These are phyloP conservation scores for Pagrus major DNA, from an alignment of 2,113 vertebrate genomes.

Conservation along the genomic window DNA sequence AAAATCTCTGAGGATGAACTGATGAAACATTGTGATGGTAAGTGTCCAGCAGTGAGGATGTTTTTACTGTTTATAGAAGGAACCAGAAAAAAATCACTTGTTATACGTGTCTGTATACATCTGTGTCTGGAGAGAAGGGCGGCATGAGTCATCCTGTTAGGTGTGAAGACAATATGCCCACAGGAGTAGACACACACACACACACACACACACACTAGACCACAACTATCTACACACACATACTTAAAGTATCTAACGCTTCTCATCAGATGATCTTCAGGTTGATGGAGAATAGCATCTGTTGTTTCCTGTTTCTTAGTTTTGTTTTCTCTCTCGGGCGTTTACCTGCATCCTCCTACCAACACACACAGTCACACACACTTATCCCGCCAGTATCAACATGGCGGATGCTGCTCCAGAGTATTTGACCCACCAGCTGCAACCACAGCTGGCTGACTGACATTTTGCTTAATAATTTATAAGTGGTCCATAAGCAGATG, in stretches of 20 bases:
- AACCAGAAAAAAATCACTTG: not conserved
- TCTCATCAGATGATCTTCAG: not conserved
- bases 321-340: not conserved
- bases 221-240: not conserved
- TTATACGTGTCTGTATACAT: no score
- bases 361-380: not conserved
- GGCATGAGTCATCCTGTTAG: not conserved
- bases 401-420: not conserved
- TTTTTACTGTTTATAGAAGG: not conserved
- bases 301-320: not conserved
- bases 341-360: not conserved
- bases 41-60: not conserved
- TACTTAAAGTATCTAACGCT: not conserved
- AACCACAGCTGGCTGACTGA: conserved; percentile 63
- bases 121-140: no score
- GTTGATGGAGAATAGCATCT: not conserved
- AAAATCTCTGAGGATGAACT: not conserved
- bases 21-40: not conserved
- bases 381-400: not conserved
- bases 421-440: conserved; percentile 56
- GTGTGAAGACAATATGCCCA: not conserved
- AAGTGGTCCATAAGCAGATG: conserved; percentile 65
- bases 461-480: conserved; percentile 63
- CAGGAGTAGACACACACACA: not conserved
- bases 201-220: not conserved